phyloP scores from a whole-genome alignment of 2,888 invertebrate genomes.

The Himalopsyche kuldschensis region DNA sequence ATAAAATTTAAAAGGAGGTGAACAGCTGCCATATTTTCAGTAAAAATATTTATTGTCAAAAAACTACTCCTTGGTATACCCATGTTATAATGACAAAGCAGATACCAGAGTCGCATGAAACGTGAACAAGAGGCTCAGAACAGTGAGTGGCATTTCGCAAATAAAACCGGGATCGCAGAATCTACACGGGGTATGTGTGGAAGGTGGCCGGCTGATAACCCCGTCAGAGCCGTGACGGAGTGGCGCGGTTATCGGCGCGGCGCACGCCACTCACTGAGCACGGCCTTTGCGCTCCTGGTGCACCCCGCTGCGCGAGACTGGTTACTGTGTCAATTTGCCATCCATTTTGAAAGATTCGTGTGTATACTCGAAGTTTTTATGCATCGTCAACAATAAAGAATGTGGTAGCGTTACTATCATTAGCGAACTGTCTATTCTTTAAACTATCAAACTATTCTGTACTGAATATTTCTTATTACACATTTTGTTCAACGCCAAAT shows the following conservation, averaged over 20 bases:
- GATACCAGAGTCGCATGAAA: background rate
- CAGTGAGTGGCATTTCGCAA: background rate
- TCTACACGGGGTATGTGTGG: conserved; percentile 13
- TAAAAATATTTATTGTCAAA: too few relatives aligned
- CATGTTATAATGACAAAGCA: background rate
- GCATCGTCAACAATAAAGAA: background rate
- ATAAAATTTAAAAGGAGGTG: too few relatives aligned
- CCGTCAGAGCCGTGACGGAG: conserved; percentile 59
- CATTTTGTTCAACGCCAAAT: too few relatives aligned
- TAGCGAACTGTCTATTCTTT: too few relatives aligned
- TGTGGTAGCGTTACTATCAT: background rate
- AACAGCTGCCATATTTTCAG: too few relatives aligned
- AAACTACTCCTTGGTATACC: too few relatives aligned
- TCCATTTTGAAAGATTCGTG: conserved; percentile 7
- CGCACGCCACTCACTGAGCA: conserved; percentile 24
- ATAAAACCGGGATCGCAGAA: conserved; percentile 2
- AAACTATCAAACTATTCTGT: too few relatives aligned
- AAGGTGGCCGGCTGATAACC: conserved; percentile 51
- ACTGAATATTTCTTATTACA: too few relatives aligned
- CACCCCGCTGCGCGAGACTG: conserved; percentile 24
- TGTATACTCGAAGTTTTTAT: background rate
- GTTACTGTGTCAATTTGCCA: conserved; percentile 34
- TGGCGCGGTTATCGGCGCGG: conserved; percentile 54
- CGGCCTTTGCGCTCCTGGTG: conserved; percentile 26
- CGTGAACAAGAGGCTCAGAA: background rate